Conservation (phyloP, 2,797 vertebrate species). For the Sitta carolinensis region DNA sequence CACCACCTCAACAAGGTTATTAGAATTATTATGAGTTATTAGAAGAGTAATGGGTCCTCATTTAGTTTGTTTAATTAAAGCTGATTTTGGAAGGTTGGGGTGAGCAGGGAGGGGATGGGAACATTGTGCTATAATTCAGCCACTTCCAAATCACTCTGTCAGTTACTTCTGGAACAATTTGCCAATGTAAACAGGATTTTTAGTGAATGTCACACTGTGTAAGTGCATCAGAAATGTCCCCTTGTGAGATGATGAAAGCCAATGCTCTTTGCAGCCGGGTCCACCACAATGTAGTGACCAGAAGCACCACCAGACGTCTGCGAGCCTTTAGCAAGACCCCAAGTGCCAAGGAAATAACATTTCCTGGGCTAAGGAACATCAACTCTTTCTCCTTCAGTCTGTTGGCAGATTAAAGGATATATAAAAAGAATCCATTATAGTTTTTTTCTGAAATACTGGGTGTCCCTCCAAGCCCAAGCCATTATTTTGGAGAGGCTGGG, state of each 20-base stretch:
- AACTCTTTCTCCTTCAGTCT: background rate
- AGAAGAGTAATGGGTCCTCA: background rate
- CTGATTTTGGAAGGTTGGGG: background rate
- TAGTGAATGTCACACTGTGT: background rate
- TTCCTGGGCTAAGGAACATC: background rate
- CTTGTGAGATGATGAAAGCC: background rate
- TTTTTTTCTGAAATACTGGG: background rate
- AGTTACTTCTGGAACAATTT: background rate
- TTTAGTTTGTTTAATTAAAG: background rate
- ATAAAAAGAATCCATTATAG: background rate
- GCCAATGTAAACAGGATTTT: background rate
- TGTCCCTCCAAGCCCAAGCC: background rate
- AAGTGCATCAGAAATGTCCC: background rate
- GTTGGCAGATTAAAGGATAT: background rate
- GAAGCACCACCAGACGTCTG: background rate
- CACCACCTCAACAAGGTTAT: background rate
- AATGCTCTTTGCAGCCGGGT: background rate
- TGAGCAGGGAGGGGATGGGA: background rate
- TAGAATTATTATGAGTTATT: background rate
- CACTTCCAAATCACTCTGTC: background rate
- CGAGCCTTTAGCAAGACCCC: background rate
- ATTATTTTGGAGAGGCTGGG: background rate
- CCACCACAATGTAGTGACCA: background rate
- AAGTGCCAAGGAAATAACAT: background rate
- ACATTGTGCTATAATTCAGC: background rate